Evolutionary conservation across 2,888 invertebrate species (phyloP), one percentile per base, ranked within the genome.

Genomic region (Diplazon laetatorius): DNA sequence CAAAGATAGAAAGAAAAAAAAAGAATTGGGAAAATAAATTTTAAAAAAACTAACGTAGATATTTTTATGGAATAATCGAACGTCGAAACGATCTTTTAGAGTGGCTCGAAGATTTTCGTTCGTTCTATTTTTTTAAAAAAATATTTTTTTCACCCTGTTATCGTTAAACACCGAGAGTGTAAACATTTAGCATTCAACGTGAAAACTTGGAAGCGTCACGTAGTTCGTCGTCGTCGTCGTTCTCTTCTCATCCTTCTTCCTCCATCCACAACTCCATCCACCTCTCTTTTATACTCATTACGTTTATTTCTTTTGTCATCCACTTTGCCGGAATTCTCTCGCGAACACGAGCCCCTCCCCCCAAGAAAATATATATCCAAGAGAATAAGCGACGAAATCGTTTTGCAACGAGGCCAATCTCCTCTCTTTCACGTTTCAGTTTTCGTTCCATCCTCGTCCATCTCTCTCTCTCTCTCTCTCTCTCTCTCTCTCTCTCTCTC

Each of bases 321-420:
- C 74, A 60, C 68, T 78, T 18, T 50, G 37, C 44, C 22, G 52
- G 48, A 57, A 70, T 52, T 72, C 69, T 30, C 57, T 46, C 22
- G 62, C 35, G 37, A 66, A 60, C 14, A 37, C 35, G 44, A 50
- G 59, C 46, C 44, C 46, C 12, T 16, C 25, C 52, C 25, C 46
- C 52, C 63, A 42, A 74, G 60, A 70, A 73, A 78, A 78, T 78
- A 74, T 80, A 78, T 78, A 74, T 80, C 44, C 70, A 74, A 71
- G n/a, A n/a, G n/a, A n/a, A n/a, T n/a, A n/a, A n/a, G 71, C 74
- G 60, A 80, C 73, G 74, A 82, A 84, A 84, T 85, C 81, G 82
- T 78, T 86, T 86, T 80, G 81, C 82, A 85, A 82, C 77, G 82
- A 81, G 79, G 72, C 80, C 35, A 52, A 57, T 75, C 76, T 30